Base-by-base conservation (phyloP, 2,113 vertebrate species). In the Maccullochella peelii region DNA sequence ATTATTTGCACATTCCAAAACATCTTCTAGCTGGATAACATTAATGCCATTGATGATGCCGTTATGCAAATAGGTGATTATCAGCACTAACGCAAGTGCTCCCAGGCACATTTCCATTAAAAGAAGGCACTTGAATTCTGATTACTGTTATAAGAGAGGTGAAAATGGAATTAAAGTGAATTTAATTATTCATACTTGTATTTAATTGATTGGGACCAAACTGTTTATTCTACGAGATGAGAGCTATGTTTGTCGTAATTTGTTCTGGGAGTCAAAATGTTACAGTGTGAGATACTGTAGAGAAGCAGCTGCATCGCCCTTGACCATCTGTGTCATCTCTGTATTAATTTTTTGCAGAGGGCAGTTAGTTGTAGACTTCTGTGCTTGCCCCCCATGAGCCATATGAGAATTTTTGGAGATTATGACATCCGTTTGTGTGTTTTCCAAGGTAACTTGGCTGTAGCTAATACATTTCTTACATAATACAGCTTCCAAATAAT, bases 401-500 rank as follows among this genome's bases (percentile, higher is more conserved):
- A 66, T 50, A 14, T 52, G 14, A 36, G 44, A 63, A 63, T 75
- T 11, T 63, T 52, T 42, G 4, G 61, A 77, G 16, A 21, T 27
- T 18, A 42, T 25, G 57, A 40, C 30, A 49, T 49, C 47, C 47
- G 2, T 49, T 49, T 50, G 14, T 66, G 12, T 55, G 5, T 40
- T 61, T 27, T 61, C 36, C 9, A n/a, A 68, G 73, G 50, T 50
- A 65, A 77, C 3, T 14, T 67, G 49, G 66, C 30, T 62, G 16
- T 36, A 57, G 63, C 44, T 30, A 42, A 63, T 36, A 54, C 52
- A 59, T 84, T 33, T 77, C 30, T 77, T 79, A 57, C 2, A 15
- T 54, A 65, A 61, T 44, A 20, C 18, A 78, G 72, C 75, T 79
- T 82, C 38, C 58, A 81, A 79, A 70, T 82, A 30, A 70, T 86